Conservation (phyloP, 1,140 invertebrate species). For the Laupala kohalensis region DNA sequence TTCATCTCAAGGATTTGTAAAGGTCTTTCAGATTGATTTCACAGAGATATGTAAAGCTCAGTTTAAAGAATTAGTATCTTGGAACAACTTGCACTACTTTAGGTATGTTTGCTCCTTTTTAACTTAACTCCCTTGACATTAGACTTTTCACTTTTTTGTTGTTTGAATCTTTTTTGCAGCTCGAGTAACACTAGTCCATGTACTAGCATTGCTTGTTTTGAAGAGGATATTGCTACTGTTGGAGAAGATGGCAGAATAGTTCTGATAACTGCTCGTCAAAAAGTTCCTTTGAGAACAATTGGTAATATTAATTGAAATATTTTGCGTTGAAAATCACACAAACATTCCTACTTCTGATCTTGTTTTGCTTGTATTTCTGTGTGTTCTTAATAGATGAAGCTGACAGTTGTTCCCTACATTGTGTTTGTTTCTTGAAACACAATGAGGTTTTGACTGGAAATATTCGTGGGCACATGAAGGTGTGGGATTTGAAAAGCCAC, state of each 20-base stretch:
- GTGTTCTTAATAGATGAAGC: conserved; percentile 43
- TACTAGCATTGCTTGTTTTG: conserved; percentile 49
- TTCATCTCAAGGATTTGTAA: conserved; percentile 47
- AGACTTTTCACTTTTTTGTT: conserved; percentile 2
- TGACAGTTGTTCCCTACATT: conserved; percentile 67
- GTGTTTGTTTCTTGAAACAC: conserved; percentile 60
- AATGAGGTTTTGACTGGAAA: conserved; percentile 71
- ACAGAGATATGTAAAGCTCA: conserved; percentile 31
- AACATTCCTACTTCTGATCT: not conserved
- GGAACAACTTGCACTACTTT: conserved; percentile 51
- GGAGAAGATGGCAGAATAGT: conserved; percentile 73
- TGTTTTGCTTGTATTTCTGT: conserved; percentile 12
- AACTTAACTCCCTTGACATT: not conserved
- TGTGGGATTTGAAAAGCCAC: conserved; percentile 62
- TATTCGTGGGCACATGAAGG: conserved; percentile 70
- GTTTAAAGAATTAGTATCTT: conserved; percentile 33
- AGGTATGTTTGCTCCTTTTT: conserved; percentile 27
- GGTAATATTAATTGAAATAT: conserved; percentile 21
- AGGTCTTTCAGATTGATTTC: conserved; percentile 42
- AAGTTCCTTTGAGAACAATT: conserved; percentile 43
- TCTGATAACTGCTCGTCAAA: conserved; percentile 47
- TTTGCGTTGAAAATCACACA: not conserved
- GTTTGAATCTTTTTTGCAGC: conserved; percentile 9
- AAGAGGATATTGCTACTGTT: conserved; percentile 56
- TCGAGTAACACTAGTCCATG: conserved; percentile 37